These are phyloP conservation scores for Mythimna ferrago DNA, from an alignment of 2,888 invertebrate genomes.

Conservation along the genomic window DNA sequence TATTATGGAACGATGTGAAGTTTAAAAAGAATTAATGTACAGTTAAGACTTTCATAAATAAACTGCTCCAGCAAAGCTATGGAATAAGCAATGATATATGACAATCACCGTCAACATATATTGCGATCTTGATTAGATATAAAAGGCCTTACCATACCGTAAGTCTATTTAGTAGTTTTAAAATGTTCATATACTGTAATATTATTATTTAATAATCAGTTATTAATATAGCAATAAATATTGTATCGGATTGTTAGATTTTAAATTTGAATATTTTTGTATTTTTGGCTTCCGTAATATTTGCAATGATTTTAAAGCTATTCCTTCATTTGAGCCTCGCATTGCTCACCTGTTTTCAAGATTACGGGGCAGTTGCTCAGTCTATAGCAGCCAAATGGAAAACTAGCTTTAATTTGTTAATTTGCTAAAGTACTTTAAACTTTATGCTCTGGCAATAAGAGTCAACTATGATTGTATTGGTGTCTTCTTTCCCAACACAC, in stretches of 20 bases:
- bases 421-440: constrained; percentile 60
- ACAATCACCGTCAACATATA: constrained; percentile 23
- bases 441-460: constrained; percentile 63
- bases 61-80: constrained; percentile 28
- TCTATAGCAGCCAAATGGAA: constrained; percentile 34
- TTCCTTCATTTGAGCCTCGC: constrained; percentile 34
- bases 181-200: constrained; percentile 75
- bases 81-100: constrained; percentile 23
- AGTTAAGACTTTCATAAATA: constrained; percentile 45
- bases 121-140: constrained; percentile 48
- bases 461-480: constrained; percentile 69
- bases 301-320: constrained; percentile 55
- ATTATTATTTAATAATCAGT: constrained; percentile 80
- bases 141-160: constrained; percentile 81
- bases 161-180: constrained; percentile 73
- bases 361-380: constrained; percentile 2
- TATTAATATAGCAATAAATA: constrained; percentile 73
- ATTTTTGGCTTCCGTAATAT: constrained; percentile 78
- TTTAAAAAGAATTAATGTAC: constrained; percentile 48
- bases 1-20: constrained; percentile 27
- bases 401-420: constrained; percentile 62
- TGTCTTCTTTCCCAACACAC: constrained; percentile 73
- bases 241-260: constrained; percentile 73
- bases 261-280: constrained; percentile 68
- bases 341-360: constrained; percentile 21